Evolutionary conservation across 2,888 invertebrate genomes (phyloP).

Genomic region (Apodemia mormo): DNA sequence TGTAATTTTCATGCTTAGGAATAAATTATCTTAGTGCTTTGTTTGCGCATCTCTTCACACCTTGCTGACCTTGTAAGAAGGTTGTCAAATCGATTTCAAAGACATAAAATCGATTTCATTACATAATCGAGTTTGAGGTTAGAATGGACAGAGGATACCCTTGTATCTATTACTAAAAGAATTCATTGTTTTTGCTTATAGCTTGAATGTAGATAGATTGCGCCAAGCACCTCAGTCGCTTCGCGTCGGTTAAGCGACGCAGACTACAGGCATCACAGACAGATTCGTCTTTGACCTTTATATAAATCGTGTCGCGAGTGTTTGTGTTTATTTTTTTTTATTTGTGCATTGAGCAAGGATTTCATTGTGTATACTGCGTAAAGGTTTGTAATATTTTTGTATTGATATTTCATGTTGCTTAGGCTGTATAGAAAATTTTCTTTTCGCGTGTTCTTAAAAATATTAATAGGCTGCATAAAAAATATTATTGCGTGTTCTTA

Average conservation of each 20-base stretch:
- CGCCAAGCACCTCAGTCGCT: conserved; percentile 42
- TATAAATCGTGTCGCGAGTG: conserved; percentile 54
- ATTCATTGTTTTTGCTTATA: conserved; percentile 41
- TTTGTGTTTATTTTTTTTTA: conserved; percentile 50
- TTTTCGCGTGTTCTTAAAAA: too few species aligned
- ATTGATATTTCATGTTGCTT: conserved; percentile 13
- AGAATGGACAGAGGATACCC: conserved; percentile 29
- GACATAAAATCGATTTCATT: conserved; percentile 22
- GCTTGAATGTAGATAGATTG: conserved; percentile 28
- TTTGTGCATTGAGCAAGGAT: conserved; percentile 67
- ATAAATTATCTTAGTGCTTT: conserved; percentile 10
- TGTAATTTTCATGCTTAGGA: conserved; percentile 7
- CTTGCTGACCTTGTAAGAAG: conserved; percentile 18
- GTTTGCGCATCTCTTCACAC: conserved; percentile 22
- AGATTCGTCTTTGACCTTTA: conserved; percentile 20
- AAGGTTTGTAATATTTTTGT: conserved; percentile 53
- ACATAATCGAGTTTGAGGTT: conserved; percentile 21
- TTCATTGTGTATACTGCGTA: conserved; percentile 42
- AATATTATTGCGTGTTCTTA: too few species aligned
- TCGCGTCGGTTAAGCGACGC: conserved; percentile 61
- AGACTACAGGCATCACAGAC: conserved; percentile 45
- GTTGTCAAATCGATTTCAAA: conserved; percentile 18
- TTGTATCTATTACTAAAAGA: conserved; percentile 43
- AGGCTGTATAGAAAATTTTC: not conserved
- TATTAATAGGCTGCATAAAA: too few species aligned